phyloP scores from a whole-genome alignment of 1,140 invertebrate genomes.

The Meloidogyne hapla region DNA sequence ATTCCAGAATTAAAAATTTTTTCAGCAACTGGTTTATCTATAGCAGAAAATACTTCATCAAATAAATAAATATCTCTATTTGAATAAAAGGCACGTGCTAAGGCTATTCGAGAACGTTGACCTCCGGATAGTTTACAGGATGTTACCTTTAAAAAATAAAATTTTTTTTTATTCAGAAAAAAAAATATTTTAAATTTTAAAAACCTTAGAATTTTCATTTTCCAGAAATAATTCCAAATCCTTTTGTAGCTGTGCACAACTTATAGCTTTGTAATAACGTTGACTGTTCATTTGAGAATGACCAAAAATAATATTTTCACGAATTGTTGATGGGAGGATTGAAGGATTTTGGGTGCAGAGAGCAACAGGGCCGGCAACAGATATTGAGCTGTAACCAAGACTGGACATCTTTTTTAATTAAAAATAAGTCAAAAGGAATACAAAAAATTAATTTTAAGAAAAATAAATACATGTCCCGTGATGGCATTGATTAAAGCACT shows the following conservation, averaged over 20 bases:
- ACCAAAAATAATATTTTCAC: conserved; percentile 74
- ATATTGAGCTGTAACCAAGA: conserved; percentile 67
- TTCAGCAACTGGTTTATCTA: conserved; percentile 67
- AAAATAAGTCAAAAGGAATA: conserved; percentile 8
- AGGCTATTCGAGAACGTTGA: conserved; percentile 76
- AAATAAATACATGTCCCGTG: conserved; percentile 69
- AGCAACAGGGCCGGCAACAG: conserved; percentile 70
- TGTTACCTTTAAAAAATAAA: conserved; percentile 18
- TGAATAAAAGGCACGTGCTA: conserved; percentile 70
- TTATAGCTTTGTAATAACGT: conserved; percentile 65
- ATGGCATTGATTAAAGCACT: conserved; percentile 71
- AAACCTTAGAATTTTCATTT: conserved; percentile 72
- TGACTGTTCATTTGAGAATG: conserved; percentile 68
- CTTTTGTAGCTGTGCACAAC: conserved; percentile 62
- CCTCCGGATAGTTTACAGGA: conserved; percentile 72
- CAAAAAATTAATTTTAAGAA: conserved; percentile 13
- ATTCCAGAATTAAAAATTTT: conserved; percentile 72
- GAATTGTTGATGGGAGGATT: conserved; percentile 72
- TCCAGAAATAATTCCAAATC: conserved; percentile 70
- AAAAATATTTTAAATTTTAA: conserved; percentile 25
- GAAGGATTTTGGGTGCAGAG: conserved; percentile 74
- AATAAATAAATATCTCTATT: conserved; percentile 73
- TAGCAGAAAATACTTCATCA: conserved; percentile 73
- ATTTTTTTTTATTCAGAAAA: no score
- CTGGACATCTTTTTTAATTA: conserved; percentile 63